These are phyloP conservation scores for Nebria brevicollis DNA, from an alignment of 2,888 invertebrate genomes.

Conservation along the genomic window DNA sequence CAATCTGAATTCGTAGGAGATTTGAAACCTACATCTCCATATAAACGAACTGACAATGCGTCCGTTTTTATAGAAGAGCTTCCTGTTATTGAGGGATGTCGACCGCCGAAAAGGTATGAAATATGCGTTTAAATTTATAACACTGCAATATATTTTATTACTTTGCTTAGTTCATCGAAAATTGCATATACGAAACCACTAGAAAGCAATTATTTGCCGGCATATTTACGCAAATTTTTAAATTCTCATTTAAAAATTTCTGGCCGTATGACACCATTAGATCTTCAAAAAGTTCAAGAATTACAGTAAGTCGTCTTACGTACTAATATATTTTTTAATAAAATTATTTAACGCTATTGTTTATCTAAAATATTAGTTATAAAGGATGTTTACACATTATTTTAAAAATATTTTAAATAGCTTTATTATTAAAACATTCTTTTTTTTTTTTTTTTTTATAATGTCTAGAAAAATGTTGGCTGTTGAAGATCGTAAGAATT, in stretches of 20 bases:
- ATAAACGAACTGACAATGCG: constrained; percentile 30
- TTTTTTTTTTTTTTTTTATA: neutral
- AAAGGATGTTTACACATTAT: too few species aligned
- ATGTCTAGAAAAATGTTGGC: constrained; percentile 47
- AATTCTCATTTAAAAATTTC: constrained; percentile 48
- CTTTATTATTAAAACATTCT: neutral
- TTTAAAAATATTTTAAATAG: neutral
- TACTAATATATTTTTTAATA: neutral
- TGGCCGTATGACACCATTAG: constrained; percentile 39
- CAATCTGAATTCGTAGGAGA: constrained; percentile 50
- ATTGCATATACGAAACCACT: constrained; percentile 10
- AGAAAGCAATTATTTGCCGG: constrained; percentile 44
- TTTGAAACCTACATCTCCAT: constrained; percentile 49
- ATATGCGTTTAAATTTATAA: neutral
- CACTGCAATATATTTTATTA: neutral
- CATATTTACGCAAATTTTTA: constrained; percentile 45
- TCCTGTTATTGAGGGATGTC: constrained; percentile 48
- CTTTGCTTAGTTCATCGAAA: neutral
- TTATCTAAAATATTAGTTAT: too few species aligned
- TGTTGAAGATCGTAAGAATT: constrained; percentile 30
- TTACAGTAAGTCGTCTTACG: constrained; percentile 33
- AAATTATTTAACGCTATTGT: too few species aligned
- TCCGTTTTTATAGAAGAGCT: constrained; percentile 28
- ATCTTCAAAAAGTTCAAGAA: constrained; percentile 34
- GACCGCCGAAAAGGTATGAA: constrained; percentile 40